Base-by-base conservation (phyloP, 2,113 vertebrate genomes). In the Microcebus lehilahytsara region DNA sequence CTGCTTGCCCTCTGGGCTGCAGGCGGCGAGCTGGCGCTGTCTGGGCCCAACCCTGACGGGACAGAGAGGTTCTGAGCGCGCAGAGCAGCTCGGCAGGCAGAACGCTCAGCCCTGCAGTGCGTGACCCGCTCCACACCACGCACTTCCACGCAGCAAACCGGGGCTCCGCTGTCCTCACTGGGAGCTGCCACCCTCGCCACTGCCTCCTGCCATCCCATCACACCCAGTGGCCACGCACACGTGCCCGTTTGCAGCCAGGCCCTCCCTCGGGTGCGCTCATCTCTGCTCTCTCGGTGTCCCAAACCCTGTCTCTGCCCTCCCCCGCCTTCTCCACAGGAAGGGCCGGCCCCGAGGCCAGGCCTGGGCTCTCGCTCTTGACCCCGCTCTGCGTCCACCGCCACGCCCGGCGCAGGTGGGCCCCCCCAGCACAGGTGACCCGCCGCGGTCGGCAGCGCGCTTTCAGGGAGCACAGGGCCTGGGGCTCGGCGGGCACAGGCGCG, bases 121-220 rank as follows among this genome's bases (percentile, higher is more conserved):
- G 42, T 14, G 22, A 51, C 56, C 22, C 32, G 4, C 8, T n/a
- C 58, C 7, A 6, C 25, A 19, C 9, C 1, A 17, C 16, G 4
- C 51, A 42, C 3, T 10, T 14, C 34, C 34, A 49, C 3, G 20
- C 25, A 23, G 17, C 56, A 40, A 19, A 2, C n/a, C 4, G 9
- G 9, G 3, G 20, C 23, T 9, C 3, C 5, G 17, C 74, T 13
- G 25, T 3, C n/a, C n/a, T 5, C 7, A 11, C 25, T 6, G 60
- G 40, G 46, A 9, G 7, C 46, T 6, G 30, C 64, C 53, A 1
- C 30, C 25, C 49, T 51, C 9, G 16, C 16, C 27, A 20, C 46
- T 34, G 75, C 75, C 5, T 2, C 19, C 32, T 34, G 32, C 13
- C 10, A 34, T 8, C 49, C 34, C 67, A 69, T 16, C 67, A 69